Evolutionary conservation across 1,140 invertebrate species (phyloP).

Genomic region (Temnothorax curvispinosus): DNA sequence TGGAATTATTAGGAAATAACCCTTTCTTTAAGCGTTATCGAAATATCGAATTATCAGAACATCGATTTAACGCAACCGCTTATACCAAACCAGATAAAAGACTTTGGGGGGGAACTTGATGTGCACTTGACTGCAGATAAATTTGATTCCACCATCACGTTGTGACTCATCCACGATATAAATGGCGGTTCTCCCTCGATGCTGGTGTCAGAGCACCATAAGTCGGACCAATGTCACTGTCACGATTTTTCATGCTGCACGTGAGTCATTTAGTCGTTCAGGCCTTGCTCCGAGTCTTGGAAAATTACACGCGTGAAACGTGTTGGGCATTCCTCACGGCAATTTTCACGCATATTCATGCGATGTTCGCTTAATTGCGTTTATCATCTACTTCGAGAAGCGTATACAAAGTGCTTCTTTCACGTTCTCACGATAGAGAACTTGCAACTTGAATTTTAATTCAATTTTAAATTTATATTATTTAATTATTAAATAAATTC

Average conservation of each 20-base stretch:
- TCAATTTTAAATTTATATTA: neutral
- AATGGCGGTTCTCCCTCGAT: constrained; percentile 40
- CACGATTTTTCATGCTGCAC: constrained; percentile 65
- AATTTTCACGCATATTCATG: neutral
- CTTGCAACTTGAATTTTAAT: neutral
- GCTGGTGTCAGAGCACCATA: constrained; percentile 46
- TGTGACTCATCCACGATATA: neutral
- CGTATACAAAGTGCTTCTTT: neutral
- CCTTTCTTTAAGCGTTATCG: neutral
- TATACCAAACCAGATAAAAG: neutral
- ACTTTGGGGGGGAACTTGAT: neutral
- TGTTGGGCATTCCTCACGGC: neutral
- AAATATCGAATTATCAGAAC: neutral
- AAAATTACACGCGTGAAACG: neutral
- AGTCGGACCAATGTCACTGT: constrained; percentile 47
- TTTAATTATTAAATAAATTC: neutral
- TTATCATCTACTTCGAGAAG: neutral
- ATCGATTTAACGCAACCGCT: neutral
- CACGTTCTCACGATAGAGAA: neutral
- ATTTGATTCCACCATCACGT: neutral
- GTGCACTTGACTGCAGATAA: neutral
- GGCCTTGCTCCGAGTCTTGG: neutral
- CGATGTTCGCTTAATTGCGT: neutral
- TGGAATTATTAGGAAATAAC: neutral
- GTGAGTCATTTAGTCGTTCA: constrained; percentile 62